Percentiles rank a stretch among this genome's conserved stretches.
phyloP scores from a whole-genome alignment of 1,140 invertebrate species.

The Drosophila dunni region DNA sequence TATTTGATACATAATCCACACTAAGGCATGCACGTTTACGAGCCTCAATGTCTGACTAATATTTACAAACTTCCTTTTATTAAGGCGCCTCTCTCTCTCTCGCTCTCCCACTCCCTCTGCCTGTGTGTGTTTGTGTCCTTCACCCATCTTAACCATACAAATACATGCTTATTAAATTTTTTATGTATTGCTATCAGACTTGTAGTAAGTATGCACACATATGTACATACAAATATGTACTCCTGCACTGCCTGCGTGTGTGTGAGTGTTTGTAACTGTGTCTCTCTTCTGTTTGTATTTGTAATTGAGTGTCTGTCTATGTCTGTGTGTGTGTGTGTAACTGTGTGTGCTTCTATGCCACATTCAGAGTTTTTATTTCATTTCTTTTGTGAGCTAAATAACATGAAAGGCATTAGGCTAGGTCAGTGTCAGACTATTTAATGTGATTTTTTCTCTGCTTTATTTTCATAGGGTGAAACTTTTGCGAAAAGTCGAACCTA shows the following conservation, averaged over 20 bases:
- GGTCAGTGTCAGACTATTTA: conserved; percentile 77
- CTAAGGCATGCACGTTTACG: conserved; percentile 65
- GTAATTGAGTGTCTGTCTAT: conserved; percentile 37
- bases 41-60: conserved; percentile 38
- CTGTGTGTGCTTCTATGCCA: conserved; percentile 49
- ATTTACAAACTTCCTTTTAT: conserved; percentile 58
- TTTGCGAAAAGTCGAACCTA: conserved; percentile 47
- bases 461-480: conserved; percentile 69
- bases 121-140: conserved; percentile 47
- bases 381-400: conserved; percentile 59
- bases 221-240: conserved; percentile 12
- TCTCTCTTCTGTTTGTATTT: conserved; percentile 5
- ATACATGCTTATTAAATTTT: conserved; percentile 50
- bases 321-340: conserved; percentile 34
- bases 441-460: conserved; percentile 57
- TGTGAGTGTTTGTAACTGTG: conserved; percentile 15
- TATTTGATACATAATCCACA: conserved; percentile 67
- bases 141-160: conserved; percentile 40
- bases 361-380: conserved; percentile 78
- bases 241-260: not conserved
- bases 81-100: conserved; percentile 12
- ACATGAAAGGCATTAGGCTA: conserved; percentile 76
- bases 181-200: conserved; percentile 39
- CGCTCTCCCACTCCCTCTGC: not conserved
- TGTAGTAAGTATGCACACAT: conserved; percentile 12